These are phyloP conservation scores for Melanostigma gelatinosum DNA, from an alignment of 2,113 vertebrate genomes.

Conservation along the genomic window DNA sequence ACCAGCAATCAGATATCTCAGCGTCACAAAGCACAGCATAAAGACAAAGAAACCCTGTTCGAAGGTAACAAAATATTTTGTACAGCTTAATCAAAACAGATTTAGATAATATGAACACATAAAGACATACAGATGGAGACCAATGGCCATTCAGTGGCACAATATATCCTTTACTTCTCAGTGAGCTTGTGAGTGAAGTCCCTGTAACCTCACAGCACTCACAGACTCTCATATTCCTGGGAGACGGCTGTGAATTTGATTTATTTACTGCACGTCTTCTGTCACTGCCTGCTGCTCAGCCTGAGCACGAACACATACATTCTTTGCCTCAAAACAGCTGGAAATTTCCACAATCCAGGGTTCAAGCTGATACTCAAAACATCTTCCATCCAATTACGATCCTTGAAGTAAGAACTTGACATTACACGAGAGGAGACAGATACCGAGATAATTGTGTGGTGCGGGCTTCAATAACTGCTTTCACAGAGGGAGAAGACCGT, in stretches of 20 bases:
- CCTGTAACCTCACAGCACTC: neutral
- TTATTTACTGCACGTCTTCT: conserved; percentile 24
- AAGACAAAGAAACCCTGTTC: neutral
- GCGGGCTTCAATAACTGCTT: conserved; percentile 71
- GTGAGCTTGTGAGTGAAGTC: conserved; percentile 16
- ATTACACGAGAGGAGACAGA: conserved; percentile 43
- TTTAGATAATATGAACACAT: neutral
- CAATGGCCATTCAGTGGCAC: conserved; percentile 7
- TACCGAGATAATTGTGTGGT: conserved; percentile 68
- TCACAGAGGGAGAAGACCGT: conserved; percentile 34
- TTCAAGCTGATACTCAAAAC: conserved; percentile 47
- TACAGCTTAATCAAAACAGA: neutral
- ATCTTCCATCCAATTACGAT: conserved; percentile 60
- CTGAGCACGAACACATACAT: conserved; percentile 51
- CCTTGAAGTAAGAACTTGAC: conserved; percentile 44
- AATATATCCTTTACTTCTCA: neutral
- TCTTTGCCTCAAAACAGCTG: conserved; percentile 44
- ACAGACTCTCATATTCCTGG: neutral
- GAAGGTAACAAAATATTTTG: neutral
- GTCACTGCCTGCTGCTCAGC: conserved; percentile 13
- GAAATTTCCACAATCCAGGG: conserved; percentile 54
- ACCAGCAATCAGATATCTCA: neutral
- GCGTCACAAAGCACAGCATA: neutral
- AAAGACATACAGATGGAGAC: neutral
- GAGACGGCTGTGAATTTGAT: conserved; percentile 40